Conservation (phyloP, 1,140 invertebrate species). For the Leguminivora glycinivorella region DNA sequence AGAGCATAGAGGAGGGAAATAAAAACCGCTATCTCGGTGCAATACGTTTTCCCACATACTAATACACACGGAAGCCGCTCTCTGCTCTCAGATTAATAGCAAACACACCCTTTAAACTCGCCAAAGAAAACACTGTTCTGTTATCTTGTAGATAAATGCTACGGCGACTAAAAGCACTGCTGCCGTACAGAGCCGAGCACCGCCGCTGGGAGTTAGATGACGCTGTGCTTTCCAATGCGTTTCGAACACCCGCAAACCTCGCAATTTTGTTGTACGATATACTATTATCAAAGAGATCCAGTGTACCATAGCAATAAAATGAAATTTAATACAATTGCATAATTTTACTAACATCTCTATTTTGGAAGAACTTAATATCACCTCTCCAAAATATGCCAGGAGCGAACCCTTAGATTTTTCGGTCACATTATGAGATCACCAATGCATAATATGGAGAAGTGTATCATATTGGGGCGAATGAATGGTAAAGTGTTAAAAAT, state of each 20-base stretch:
- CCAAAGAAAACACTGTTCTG: conserved; percentile 34
- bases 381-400: no score
- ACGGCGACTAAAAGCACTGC: not conserved
- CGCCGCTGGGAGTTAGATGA: not conserved
- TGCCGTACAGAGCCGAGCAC: not conserved
- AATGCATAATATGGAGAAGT: no score
- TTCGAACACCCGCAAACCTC: not conserved
- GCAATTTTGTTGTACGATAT: not conserved
- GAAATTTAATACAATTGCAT: no score
- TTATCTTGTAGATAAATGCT: conserved; percentile 10
- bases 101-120: conserved; percentile 39
- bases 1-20: conserved; percentile 38
- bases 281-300: not conserved
- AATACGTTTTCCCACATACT: conserved; percentile 46
- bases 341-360: no score
- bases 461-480: no score
- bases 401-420: no score
- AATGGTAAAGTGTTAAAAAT: no score
- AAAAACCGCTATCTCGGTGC: conserved; percentile 49
- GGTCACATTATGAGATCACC: no score
- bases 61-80: conserved; percentile 36
- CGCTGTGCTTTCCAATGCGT: not conserved
- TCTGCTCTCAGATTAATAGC: conserved; percentile 39
- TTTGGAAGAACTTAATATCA: no score
- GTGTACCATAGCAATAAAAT: no score